phyloP scores from a whole-genome alignment of 2,888 invertebrate species.

The Selenia dentaria region DNA sequence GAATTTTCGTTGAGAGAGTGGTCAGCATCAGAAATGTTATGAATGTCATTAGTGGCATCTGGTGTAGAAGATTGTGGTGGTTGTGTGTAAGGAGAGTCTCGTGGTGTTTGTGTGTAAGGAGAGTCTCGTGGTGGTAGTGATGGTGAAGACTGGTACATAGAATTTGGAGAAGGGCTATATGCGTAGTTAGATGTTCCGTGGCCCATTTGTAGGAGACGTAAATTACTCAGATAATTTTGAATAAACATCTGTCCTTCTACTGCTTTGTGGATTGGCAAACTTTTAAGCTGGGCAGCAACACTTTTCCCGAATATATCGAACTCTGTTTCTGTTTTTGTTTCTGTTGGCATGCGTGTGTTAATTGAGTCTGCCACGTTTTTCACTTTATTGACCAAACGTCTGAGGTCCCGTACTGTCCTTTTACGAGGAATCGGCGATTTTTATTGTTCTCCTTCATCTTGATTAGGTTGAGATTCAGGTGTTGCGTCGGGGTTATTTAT shows the following conservation, averaged over 20 bases:
- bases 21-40: conserved; percentile 12
- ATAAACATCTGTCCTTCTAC: conserved; percentile 1
- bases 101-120: too few relatives aligned
- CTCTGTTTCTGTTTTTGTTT: conserved; percentile 22
- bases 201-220: conserved; percentile 23
- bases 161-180: conserved; percentile 4
- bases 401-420: conserved; percentile 24
- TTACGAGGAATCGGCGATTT: conserved; percentile 27
- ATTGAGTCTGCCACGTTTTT: conserved; percentile 22
- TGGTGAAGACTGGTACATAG: conserved; percentile 16
- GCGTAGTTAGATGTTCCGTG: conserved; percentile 18
- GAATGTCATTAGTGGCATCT: conserved; percentile 1
- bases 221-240: conserved; percentile 16
- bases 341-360: conserved; percentile 14
- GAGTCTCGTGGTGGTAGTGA: conserved; percentile 11
- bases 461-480: conserved; percentile 8
- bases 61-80: conserved; percentile 16
- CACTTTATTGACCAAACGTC: conserved; percentile 28
- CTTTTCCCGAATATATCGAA: conserved; percentile 32
- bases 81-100: conserved; percentile 18
- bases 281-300: conserved; percentile 30
- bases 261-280: conserved; percentile 15
- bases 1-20: conserved; percentile 11
- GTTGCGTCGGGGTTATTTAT: conserved; percentile 15
- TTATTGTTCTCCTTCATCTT: conserved; percentile 20